Base-by-base conservation (phyloP, 37 sponge, comb jelly and placozoan genomes). In the Crambe crambe region DNA sequence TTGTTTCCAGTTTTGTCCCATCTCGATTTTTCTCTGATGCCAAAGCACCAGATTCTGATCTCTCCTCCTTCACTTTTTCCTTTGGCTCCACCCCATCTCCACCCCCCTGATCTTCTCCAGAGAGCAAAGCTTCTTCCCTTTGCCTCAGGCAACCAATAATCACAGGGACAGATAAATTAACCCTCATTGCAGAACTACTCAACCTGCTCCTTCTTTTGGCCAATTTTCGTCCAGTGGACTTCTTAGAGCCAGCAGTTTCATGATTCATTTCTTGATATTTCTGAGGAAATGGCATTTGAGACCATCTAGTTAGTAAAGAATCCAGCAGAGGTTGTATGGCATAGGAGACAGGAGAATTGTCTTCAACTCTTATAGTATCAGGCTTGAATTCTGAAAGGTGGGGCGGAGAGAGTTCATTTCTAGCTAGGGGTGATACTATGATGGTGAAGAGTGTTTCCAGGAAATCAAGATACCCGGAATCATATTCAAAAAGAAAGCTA, bases 401-500 rank as follows among this genome's bases (percentile, higher is more conserved):
- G 30, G 68, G 68, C 39, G 30, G 3, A 12, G 30, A 9, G 17
- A 31, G 37, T 10, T 34, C 21, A 5, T 38, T 29, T 12, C 8
- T 9, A 38, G 4, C 21, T 10, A 34, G 38, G 3, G 30, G 51
- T 2, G 56, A 36, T 47, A 75, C 31, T 37, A 77, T 70, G 58
- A 79, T 39, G 20, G 79, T 38, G 36, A 86, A 35, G 27, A 86
- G 29, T 31, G 67, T 79, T 41, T 86, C 86, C 15, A 86, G 29
- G 39, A 86, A 79, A 21, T 72, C 35, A 21, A 68, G 25, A 35
- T 86, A 86, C 12, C 63, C 67, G 2, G 54, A 25, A 34, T 86
- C 86, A 26, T 65, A 62, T 61, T 86, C 86, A 65, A 86, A 78
- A 35, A 73, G 35, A 42, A 78, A 79, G 37, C 68, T 56, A 0